phyloP scores from a whole-genome alignment of 2,113 vertebrate genomes.

The Sisor rabdophorus region DNA sequence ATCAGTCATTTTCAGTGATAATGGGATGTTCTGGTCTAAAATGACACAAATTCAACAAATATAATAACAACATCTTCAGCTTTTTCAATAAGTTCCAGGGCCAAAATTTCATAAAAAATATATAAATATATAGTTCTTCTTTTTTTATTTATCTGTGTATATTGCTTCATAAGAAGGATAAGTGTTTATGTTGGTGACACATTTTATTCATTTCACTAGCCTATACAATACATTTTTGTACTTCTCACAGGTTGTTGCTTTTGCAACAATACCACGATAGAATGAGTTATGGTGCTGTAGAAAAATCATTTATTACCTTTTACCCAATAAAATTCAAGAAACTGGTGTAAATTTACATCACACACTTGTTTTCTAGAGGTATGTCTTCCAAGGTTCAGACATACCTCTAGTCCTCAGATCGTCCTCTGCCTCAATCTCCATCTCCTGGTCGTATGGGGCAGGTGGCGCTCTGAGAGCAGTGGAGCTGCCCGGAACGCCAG shows the following conservation, averaged over 20 bases:
- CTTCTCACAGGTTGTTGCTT: not conserved
- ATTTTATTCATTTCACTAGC: no score
- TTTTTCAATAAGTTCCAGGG: no score
- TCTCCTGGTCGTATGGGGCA: constrained; percentile 84
- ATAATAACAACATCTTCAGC: no score
- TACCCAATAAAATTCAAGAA: not conserved
- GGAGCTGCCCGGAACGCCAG: constrained; percentile 77
- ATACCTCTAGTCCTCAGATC: constrained; percentile 87
- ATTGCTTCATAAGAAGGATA: no score
- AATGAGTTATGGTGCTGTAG: not conserved
- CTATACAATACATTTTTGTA: not conserved
- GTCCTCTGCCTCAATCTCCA: constrained; percentile 90
- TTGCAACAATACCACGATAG: not conserved
- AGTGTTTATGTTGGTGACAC: no score
- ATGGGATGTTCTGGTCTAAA: no score
- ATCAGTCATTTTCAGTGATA: no score
- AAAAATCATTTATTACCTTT: not conserved
- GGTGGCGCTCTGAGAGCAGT: constrained; percentile 81
- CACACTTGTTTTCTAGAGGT: not conserved
- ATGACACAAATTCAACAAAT: no score
- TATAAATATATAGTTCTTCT: no score
- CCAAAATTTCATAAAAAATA: no score
- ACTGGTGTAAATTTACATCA: no score
- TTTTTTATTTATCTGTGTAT: no score
- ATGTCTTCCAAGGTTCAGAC: not conserved